Conservation (phyloP, 2,888 invertebrate species). For the Cryptophagus acutangulus region DNA sequence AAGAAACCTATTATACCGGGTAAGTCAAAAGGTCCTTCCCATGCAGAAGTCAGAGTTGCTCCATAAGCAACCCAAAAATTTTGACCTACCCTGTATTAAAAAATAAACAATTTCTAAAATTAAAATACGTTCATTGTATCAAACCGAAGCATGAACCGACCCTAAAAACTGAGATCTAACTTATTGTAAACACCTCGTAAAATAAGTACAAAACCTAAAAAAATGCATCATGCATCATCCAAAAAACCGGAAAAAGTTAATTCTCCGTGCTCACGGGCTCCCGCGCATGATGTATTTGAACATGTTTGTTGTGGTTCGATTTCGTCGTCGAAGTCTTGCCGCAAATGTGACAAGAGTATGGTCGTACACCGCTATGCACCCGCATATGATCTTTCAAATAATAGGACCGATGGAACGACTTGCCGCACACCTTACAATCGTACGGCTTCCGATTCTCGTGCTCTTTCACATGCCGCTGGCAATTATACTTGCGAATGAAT, state of each 20-base stretch:
- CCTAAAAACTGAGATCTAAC: no score
- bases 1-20: no score
- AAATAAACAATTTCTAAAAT: no score
- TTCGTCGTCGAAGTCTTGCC: conserved; percentile 86
- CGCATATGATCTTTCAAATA: conserved; percentile 84
- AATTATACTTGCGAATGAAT: conserved; percentile 84
- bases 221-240: no score
- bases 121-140: no score
- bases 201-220: no score
- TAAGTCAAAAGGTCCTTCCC: no score
- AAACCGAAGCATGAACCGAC: no score
- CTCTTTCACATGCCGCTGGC: conserved; percentile 77
- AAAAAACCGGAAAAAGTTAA: conserved; percentile 47
- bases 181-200: no score
- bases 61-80: no score
- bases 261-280: conserved; percentile 83
- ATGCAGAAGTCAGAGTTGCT: no score
- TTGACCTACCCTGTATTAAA: no score
- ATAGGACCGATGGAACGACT: conserved; percentile 81
- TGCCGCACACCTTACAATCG: conserved; percentile 73
- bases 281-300: conserved; percentile 83
- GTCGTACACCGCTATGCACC: conserved; percentile 75
- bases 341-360: conserved; percentile 81
- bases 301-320: conserved; percentile 86
- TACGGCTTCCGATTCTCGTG: conserved; percentile 75